Base-by-base conservation (phyloP, 2,888 invertebrate genomes). In the Ellobium chinense region DNA sequence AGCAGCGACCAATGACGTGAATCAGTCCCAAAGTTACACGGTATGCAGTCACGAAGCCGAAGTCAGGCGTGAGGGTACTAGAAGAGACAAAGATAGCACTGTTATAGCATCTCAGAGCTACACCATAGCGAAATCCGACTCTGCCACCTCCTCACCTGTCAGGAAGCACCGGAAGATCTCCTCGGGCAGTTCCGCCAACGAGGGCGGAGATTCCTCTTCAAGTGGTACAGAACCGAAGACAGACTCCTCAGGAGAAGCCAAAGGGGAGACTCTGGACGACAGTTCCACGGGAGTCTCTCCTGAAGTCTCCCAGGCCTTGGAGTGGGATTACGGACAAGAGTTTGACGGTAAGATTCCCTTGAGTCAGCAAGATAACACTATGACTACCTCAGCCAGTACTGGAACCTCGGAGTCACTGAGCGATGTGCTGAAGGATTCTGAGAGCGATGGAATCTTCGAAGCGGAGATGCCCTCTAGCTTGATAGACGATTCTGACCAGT, bases 311-410 rank as follows among this genome's bases (percentile, higher is more conserved):
- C 83, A 83, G 58, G 79, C 81, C 12, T 39, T 83, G 54, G 83
- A 83, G 63, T 83, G 83, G 83, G 83, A 83, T 76, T 83, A 83
- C 27, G 83, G 79, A 18, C 83, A 83, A 12, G 83, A 83, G 21
- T 83, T 83, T 77, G 83, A 83, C 37, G 83, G 78, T 31, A 83
- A 83, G 60, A 68, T 81, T 24, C 83, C 81, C 12, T 54, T 79
- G n/a, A 69, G 66, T 21, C 78, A 76, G 7, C 79, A 76, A 18
- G 81, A 83, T 39, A 73, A 72, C 14, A 81, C 78, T 39, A 80
- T 80, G 80, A 74, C 74, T n/a, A 68, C 80, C 2, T 80, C 80
- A 1, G 56, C 80, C 68, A 80, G 80, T 68, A 83, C 83, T 24
- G 81, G 83, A 3, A 83, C 81, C 2, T 83, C 83, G 1, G 83